Base-by-base conservation (phyloP, 2,888 invertebrate genomes). In the Leistus spinibarbis region DNA sequence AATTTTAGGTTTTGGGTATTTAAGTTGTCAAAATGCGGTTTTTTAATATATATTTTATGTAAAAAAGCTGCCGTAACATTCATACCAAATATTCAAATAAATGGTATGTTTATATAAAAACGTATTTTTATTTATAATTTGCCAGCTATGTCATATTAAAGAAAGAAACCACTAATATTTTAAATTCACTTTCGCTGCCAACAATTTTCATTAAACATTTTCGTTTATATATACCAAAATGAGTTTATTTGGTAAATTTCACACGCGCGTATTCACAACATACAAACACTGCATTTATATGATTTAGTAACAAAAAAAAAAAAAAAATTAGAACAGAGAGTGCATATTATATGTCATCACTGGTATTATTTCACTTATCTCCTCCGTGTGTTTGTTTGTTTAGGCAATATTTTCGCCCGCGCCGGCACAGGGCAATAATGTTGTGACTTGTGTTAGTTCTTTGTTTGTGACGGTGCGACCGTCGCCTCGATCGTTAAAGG, bases 391-490 rank as follows among this genome's bases (percentile, higher is more conserved):
- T 64, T 64, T 64, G 17, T 63, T 22, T 20, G 1, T 63, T 40
- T 66, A 66, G 10, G 66, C 66, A 10, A 66, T 10, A 66, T 66
- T 66, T 17, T 66, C 66, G 17, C 66, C 66, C 17, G 27, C 65
- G 19, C n/a, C 22, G n/a, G 20, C n/a, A 19, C 56, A 19, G n/a
- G 67, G 75, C 53, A 75, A 64, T 22, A 76, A 65, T 22, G 77
- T 78, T 79, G 78, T 76, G 73, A 77, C 76, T 67, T 78, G 76
- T 63, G 73, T 74, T 73, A 73, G 76, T 76, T 77, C 65, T 66
- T 74, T 77, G 76, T 77, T 76, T 77, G 78, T 80, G 80, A 77
- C 79, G 77, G 77, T 79, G 80, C 76, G 77, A 76, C 79, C 81
- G 77, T 79, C 80, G 71, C 76, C 77, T 77, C 78, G 71, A 78